A percentile compares a stretch with the other conserved stretches of the same genome.
Conservation (phyloP, 2,888 invertebrate species). For the Campoplex nolae region DNA sequence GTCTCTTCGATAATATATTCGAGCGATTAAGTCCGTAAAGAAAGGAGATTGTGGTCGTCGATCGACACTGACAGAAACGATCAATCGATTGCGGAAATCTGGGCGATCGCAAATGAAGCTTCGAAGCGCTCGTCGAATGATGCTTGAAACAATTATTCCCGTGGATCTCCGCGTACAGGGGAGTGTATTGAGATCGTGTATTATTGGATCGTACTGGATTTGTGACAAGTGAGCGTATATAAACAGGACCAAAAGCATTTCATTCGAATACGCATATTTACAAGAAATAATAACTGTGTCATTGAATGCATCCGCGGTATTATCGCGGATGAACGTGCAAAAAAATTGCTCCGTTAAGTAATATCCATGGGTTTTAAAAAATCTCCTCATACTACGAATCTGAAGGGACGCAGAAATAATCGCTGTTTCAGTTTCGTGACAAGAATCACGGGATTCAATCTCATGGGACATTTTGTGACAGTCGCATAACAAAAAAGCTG, state of each 20-base stretch:
- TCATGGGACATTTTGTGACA: neutral
- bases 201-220: constrained; percentile 27
- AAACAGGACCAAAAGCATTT: too few relatives aligned
- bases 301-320: neutral
- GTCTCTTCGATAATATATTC: constrained; percentile 52
- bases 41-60: constrained; percentile 49
- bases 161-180: neutral
- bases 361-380: neutral
- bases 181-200: constrained; percentile 2
- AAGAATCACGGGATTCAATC: neutral
- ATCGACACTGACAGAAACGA: constrained; percentile 46
- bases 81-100: constrained; percentile 43
- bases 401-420: neutral
- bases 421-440: neutral
- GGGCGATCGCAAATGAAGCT: constrained; percentile 35
- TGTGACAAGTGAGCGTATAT: constrained; percentile 2
- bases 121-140: neutral
- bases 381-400: neutral
- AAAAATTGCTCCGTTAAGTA: neutral
- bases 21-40: constrained; percentile 59
- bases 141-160: constrained; percentile 40
- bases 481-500: neutral
- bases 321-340: too few relatives aligned
- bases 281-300: neutral
- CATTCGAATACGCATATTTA: neutral